These are phyloP conservation scores for Noctuana brunneofusca DNA, from an alignment of 2,888 invertebrate genomes.

Conservation along the genomic window DNA sequence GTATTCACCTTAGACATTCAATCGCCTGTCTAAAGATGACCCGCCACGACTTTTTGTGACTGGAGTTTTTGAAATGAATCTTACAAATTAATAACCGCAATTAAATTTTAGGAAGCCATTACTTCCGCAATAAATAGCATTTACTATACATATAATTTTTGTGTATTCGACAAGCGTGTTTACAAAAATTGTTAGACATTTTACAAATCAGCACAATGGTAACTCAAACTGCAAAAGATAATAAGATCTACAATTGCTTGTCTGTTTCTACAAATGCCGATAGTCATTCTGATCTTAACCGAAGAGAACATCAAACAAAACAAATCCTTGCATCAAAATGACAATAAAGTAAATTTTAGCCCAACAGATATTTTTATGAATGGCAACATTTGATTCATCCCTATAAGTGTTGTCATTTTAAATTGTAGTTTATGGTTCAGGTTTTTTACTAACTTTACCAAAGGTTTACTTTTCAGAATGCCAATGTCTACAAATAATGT, in stretches of 20 bases:
- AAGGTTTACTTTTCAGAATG: neutral
- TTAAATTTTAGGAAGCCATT: slow-evolving; percentile 83
- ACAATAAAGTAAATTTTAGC: slow-evolving; percentile 63
- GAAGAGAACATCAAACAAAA: slow-evolving; percentile 56
- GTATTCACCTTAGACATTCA: slow-evolving; percentile 56
- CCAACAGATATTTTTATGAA: slow-evolving; percentile 52
- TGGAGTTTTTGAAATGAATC: slow-evolving; percentile 55
- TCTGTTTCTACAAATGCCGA: slow-evolving; percentile 42
- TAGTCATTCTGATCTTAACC: slow-evolving; percentile 42
- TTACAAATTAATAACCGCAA: slow-evolving; percentile 69
- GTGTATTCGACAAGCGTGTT: slow-evolving; percentile 83
- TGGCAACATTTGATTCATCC: slow-evolving; percentile 71
- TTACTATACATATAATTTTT: slow-evolving; percentile 71
- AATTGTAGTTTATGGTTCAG: slow-evolving; percentile 47
- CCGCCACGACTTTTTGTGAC: slow-evolving; percentile 45
- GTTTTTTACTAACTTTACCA: neutral
- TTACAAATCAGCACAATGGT: slow-evolving; percentile 56
- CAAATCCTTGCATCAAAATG: slow-evolving; percentile 55
- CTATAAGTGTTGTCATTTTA: slow-evolving; percentile 53
- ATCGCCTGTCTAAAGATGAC: slow-evolving; percentile 47
- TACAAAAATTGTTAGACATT: slow-evolving; percentile 81
- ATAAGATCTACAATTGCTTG: slow-evolving; percentile 65
- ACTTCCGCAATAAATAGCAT: slow-evolving; percentile 83
- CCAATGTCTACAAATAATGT: neutral
- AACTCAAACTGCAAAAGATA: slow-evolving; percentile 51